A percentile compares a stretch with the other conserved stretches of the same genome.
These are phyloP conservation scores for Heliconius cydno DNA, from an alignment of 2,888 invertebrate genomes.

Conservation along the genomic window DNA sequence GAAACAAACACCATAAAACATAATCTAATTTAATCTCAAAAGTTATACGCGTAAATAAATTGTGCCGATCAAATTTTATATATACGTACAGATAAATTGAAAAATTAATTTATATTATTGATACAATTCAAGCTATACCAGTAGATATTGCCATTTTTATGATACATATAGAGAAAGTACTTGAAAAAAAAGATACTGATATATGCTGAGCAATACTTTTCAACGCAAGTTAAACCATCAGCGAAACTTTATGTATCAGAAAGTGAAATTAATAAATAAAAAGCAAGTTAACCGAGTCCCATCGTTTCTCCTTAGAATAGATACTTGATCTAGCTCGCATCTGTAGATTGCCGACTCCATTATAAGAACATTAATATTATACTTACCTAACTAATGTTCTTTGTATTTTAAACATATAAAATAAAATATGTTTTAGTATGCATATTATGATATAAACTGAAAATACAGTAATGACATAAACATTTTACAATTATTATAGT, in stretches of 20 bases:
- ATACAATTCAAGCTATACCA: too few relatives aligned
- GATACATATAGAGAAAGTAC: neutral
- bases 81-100: too few relatives aligned
- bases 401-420: neutral
- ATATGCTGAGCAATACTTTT: constrained; percentile 26
- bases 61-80: too few relatives aligned
- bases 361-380: constrained; percentile 22
- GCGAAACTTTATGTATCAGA: constrained; percentile 45
- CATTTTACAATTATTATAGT: neutral
- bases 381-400: constrained; percentile 21
- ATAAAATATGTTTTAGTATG: neutral
- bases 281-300: constrained; percentile 55
- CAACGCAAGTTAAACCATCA: constrained; percentile 36
- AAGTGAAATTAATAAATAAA: constrained; percentile 52
- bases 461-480: neutral
- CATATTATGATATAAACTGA: neutral
- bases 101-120: too few relatives aligned
- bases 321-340: constrained; percentile 59
- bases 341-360: constrained; percentile 37
- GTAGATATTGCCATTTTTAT: too few relatives aligned
- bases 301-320: constrained; percentile 68
- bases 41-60: too few relatives aligned
- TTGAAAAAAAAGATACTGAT: neutral
- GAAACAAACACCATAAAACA: too few relatives aligned
- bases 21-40: too few relatives aligned